phyloP scores from a whole-genome alignment of 2,797 vertebrate genomes.

The Pachyuromys duprasi region DNA sequence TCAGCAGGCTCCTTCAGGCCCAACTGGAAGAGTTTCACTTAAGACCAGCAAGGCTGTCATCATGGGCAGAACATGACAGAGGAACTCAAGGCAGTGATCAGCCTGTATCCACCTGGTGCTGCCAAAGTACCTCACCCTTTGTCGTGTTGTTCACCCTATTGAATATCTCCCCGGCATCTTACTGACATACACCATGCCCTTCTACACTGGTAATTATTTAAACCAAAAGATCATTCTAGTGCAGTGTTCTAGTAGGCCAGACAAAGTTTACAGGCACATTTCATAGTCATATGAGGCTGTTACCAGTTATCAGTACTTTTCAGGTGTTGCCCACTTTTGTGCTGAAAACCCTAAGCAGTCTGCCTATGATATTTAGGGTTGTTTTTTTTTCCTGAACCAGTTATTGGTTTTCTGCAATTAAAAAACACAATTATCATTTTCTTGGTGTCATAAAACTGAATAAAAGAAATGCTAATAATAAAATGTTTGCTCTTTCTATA shows the following conservation, averaged over 20 bases:
- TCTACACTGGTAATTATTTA: not conserved
- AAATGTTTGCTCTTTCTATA: slow-evolving; percentile 39
- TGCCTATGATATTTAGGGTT: not conserved
- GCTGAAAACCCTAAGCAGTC: not conserved
- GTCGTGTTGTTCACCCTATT: not conserved
- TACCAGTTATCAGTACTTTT: not conserved
- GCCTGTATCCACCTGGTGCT: not conserved
- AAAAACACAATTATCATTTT: not conserved
- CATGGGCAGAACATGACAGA: not conserved
- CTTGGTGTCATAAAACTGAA: not conserved
- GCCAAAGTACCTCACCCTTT: not conserved
- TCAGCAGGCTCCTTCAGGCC: not conserved
- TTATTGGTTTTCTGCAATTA: not conserved
- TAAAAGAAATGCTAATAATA: slow-evolving; percentile 64
- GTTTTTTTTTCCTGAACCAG: slow-evolving; percentile 14
- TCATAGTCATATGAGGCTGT: not conserved
- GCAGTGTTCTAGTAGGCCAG: not conserved
- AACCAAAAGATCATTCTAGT: not conserved
- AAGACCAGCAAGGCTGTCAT: not conserved
- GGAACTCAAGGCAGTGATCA: not conserved
- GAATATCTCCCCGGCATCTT: not conserved
- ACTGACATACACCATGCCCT: not conserved
- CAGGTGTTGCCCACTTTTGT: not conserved
- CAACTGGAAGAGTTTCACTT: not conserved
- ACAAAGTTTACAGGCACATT: not conserved